Evolutionary conservation across 2,888 invertebrate species (phyloP).

Genomic region (Matsumyia berberina): DNA sequence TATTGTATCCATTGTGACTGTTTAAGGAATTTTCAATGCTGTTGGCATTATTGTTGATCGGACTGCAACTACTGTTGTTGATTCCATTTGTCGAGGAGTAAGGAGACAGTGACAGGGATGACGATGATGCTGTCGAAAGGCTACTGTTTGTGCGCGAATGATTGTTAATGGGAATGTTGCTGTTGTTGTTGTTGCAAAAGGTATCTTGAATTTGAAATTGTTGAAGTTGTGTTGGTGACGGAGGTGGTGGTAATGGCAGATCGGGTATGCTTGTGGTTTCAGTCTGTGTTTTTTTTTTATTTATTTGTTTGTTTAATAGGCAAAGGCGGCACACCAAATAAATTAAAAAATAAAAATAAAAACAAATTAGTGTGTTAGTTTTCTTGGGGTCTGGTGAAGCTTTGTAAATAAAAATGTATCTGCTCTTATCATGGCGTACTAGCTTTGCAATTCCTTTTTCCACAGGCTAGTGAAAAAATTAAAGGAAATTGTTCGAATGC

Average conservation of each 20-base stretch:
- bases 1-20: constrained; percentile 72
- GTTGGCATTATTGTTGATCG: constrained; percentile 51
- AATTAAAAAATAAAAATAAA: constrained; percentile 48
- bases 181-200: constrained; percentile 65
- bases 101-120: constrained; percentile 80
- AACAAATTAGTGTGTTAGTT: constrained; percentile 53
- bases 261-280: constrained; percentile 77
- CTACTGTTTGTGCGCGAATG: constrained; percentile 83
- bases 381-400: constrained; percentile 13
- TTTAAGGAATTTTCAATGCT: constrained; percentile 76
- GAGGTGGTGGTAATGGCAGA: constrained; percentile 82
- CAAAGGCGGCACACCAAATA: constrained; percentile 73
- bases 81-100: constrained; percentile 75
- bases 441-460: no score
- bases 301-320: constrained; percentile 71
- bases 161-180: constrained; percentile 77
- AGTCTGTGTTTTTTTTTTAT: constrained; percentile 44
- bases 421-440: no score
- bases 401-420: neutral
- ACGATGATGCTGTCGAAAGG: constrained; percentile 82
- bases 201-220: constrained; percentile 78
- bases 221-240: constrained; percentile 83
- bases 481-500: no score
- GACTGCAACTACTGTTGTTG: constrained; percentile 77
- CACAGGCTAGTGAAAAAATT: no score